Base-by-base conservation (phyloP, 2,888 invertebrate genomes). In the Drosophila picticornis region DNA sequence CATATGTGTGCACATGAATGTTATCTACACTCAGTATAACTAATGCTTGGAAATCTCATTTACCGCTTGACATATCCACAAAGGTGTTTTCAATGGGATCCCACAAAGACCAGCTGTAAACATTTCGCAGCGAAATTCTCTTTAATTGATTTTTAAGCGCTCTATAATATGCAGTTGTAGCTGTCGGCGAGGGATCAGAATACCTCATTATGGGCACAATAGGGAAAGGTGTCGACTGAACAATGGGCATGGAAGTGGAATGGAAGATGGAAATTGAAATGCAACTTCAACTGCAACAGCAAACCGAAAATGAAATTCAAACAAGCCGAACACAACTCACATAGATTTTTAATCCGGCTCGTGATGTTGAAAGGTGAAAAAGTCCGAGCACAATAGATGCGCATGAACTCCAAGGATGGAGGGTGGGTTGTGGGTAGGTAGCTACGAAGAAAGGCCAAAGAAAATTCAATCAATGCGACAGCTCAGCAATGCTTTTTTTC, bases 401-500 rank as follows among this genome's bases (percentile, higher is more conserved):
- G 16, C 46, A 40, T 22, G 22, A 57, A 27, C 29, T 51, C 46
- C 56, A 51, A 13, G 31, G 32, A 43, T 36, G 46, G 29, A 59
- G 29, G 53, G 55, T 51, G 9, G 40, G n/a, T 22, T 27, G n/a
- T 4, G 38, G 9, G 25, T 16, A 52, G 43, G 46, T 43, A 51
- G 53, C 13, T 34, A 3, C 25, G 40, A 66, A 55, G 48, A 64
- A 59, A 43, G 29, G 50, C n/a, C 55, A 58, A 48, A 36, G 71
- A 75, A 81, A 85, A 88, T 84, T 81, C 87, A 88, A 87, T 88
- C 89, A 87, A 75, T 73, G 84, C 83, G 84, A 76, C 78, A 81
- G 84, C 86, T 86, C 77, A 84, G 86, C 82, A 88, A 88, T 84
- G 84, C 83, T 83, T 88, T 87, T 87, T 82, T 88, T 87, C n/a